phyloP scores from a whole-genome alignment of 1,140 invertebrate genomes.

The Drosophila nikananu region DNA sequence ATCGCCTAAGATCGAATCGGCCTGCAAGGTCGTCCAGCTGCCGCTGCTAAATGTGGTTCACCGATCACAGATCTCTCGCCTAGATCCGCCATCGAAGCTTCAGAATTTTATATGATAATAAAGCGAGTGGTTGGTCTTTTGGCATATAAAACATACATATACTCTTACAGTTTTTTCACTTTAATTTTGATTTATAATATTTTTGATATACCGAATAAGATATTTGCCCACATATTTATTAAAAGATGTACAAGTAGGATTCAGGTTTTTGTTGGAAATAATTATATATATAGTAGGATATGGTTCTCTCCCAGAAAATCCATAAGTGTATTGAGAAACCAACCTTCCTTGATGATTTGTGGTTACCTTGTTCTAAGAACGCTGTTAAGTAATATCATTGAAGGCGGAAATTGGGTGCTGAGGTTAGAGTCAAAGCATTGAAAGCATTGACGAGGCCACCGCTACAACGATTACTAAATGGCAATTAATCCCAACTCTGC shows the following conservation, averaged over 20 bases:
- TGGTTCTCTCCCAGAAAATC: not conserved
- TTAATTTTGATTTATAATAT: not conserved
- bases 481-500: conserved; percentile 56
- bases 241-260: too few relatives aligned
- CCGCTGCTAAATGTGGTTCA: conserved; percentile 53
- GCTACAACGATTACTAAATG: conserved; percentile 53
- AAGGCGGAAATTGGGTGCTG: conserved; percentile 65
- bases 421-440: conserved; percentile 51
- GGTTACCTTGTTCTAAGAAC: conserved; percentile 34
- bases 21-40: conserved; percentile 71
- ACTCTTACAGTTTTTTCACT: not conserved
- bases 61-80: conserved; percentile 6
- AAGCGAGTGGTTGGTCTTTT: not conserved
- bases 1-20: conserved; percentile 54
- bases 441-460: conserved; percentile 47
- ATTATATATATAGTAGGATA: too few relatives aligned
- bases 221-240: not conserved
- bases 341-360: conserved; percentile 52
- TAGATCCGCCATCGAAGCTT: conserved; percentile 41
- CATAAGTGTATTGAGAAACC: not conserved
- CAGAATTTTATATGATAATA: conserved; percentile 12
- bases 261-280: too few relatives aligned
- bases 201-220: not conserved
- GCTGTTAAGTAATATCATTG: conserved; percentile 42
- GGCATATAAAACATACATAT: not conserved